Conservation (phyloP, 1,140 invertebrate species). For the Ips typographus region DNA sequence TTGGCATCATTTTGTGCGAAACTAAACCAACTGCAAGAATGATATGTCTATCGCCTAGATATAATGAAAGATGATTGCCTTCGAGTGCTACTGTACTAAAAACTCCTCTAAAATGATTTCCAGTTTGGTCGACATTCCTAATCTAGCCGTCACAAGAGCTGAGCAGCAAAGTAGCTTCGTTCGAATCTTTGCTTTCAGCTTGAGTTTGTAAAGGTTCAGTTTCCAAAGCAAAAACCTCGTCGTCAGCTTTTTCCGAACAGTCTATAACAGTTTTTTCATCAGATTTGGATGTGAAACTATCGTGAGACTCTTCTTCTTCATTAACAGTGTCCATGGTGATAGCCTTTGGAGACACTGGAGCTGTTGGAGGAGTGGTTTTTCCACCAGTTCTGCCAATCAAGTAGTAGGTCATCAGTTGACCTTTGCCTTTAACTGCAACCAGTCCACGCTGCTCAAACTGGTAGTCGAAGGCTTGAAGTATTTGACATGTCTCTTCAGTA, state of each 20-base stretch:
- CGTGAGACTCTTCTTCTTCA: conserved; percentile 49
- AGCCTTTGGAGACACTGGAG: conserved; percentile 43
- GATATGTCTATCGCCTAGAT: conserved; percentile 3
- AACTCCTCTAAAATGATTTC: no score
- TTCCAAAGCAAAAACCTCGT: conserved; percentile 41
- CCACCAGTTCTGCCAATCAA: conserved; percentile 70
- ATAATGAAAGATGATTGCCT: background rate
- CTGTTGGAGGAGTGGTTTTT: conserved; percentile 55
- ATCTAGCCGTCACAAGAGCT: conserved; percentile 32
- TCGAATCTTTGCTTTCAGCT: conserved; percentile 33
- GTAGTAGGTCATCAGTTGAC: conserved; percentile 93
- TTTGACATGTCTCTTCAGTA: conserved; percentile 86
- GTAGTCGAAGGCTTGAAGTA: conserved; percentile 84
- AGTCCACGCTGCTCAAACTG: conserved; percentile 88
- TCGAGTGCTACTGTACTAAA: no score
- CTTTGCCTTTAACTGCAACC: conserved; percentile 93
- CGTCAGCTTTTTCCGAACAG: conserved; percentile 45
- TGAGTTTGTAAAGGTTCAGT: conserved; percentile 35
- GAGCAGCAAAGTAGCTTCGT: conserved; percentile 35
- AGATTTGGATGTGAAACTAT: conserved; percentile 48
- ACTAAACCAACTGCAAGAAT: background rate
- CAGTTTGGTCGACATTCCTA: no score
- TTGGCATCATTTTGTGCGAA: conserved; percentile 4
- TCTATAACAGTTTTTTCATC: conserved; percentile 51
- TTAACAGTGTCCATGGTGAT: conserved; percentile 47